A percentile compares a stretch with the other conserved stretches of the same genome.
Evolutionary conservation across 2,113 vertebrate species (phyloP).

Genomic region (Pterocles burchelli): DNA sequence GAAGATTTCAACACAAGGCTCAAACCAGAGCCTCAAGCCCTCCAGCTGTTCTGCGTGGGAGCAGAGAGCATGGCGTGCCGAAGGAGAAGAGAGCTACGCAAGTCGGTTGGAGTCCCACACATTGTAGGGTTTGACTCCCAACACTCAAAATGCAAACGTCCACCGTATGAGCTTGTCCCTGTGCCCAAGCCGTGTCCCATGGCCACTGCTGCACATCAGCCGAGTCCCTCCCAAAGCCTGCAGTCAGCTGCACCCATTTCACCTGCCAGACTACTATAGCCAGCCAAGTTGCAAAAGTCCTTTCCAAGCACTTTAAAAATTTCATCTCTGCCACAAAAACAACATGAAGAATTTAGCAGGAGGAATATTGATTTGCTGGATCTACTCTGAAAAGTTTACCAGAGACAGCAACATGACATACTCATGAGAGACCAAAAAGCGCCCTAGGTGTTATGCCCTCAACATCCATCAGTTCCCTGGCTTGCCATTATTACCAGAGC

Average conservation of each 20-base stretch:
- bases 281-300: neutral
- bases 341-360: neutral
- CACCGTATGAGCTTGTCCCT: neutral
- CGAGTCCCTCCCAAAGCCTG: neutral
- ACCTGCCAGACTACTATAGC: neutral
- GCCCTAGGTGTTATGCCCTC: neutral
- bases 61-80: rapidly evolving
- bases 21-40: neutral
- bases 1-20: neutral
- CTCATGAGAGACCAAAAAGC: neutral
- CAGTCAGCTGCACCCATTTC: neutral
- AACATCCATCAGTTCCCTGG: neutral
- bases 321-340: neutral
- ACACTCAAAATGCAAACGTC: neutral
- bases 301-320: neutral
- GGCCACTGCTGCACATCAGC: neutral
- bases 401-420: neutral
- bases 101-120: neutral
- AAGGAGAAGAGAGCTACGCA: neutral
- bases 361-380: neutral
- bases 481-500: neutral
- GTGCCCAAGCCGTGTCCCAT: no score
- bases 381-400: neutral
- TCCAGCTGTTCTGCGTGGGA: neutral
- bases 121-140: neutral